Evolutionary conservation across 2,888 invertebrate species (phyloP), one percentile per base, ranked within the genome.

Genomic region (Scaptodrosophila latifasciaeformis): DNA sequence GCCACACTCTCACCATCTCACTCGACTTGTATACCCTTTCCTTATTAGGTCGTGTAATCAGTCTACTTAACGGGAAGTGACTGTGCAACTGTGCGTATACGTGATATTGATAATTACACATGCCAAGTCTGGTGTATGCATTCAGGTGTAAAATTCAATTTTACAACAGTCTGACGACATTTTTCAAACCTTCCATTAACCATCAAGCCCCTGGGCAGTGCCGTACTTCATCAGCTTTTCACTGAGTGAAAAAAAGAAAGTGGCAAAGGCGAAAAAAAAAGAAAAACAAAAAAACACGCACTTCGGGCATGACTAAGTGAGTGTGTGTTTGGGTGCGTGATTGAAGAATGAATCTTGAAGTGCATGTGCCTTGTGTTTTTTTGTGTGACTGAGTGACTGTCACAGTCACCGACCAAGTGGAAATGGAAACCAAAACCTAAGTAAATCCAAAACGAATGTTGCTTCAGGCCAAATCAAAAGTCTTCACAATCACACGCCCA

Each of bases 81-180:
- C 34, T 30, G 56, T 49, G 37, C 44, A 62, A 60, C 72, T 57
- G 69, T 67, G 76, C 72, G 76, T 76, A 72, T 76, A 57, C 62
- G 56, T 54, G 66, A 66, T 66, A 72, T 72, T 77, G 72, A 76
- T 72, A 72, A 72, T 72, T 76, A 65, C 63, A 70, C 67, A 62
- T 55, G 76, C 71, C 59, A 68, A 62, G 34, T 34, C 75, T 55
- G 43, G 52, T 9, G n/a, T 9, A 15, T 24, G 10, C 10, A 9
- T 47, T 72, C 72, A 72, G 76, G 72, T 72, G 72, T 59, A 70
- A 72, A 72, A 72, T 76, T 76, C 72, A 72, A 76, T 76, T 72
- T 72, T 15, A 15, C 34, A n/a, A n/a, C n/a, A n/a, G n/a, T 6
- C 27, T 27, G 27, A 9, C 5, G 27, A 27, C 27, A 27, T 27